These are phyloP conservation scores for Hestina assimilis DNA, from an alignment of 1,140 invertebrate genomes.

Conservation along the genomic window DNA sequence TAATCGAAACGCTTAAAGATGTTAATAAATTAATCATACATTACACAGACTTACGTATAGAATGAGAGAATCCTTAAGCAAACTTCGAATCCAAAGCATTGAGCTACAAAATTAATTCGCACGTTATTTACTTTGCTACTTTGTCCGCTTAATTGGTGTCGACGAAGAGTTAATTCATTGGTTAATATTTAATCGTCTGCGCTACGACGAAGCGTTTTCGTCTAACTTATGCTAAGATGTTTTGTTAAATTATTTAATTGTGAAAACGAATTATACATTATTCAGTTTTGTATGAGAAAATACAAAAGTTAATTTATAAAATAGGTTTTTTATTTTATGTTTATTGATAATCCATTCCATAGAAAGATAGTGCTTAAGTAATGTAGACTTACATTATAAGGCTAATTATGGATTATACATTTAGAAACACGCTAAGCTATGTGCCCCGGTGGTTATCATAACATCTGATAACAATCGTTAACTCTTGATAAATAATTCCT, in stretches of 20 bases:
- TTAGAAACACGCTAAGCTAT: too few species aligned
- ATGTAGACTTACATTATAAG: too few species aligned
- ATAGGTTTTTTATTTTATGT: too few species aligned
- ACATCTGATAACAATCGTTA: too few species aligned
- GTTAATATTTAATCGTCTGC: constrained; percentile 69
- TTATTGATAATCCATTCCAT: too few species aligned
- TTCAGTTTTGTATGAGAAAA: neutral
- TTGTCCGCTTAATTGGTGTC: constrained; percentile 72
- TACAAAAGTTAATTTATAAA: too few species aligned
- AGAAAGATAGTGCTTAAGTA: too few species aligned
- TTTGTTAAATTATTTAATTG: constrained; percentile 7
- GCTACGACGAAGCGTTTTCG: constrained; percentile 17
- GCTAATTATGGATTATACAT: too few species aligned
- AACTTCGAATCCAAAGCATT: constrained; percentile 37
- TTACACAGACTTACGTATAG: neutral
- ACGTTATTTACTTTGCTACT: constrained; percentile 68
- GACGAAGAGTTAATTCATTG: constrained; percentile 67
- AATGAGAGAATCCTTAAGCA: constrained; percentile 49
- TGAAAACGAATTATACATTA: neutral
- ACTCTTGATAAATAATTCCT: too few species aligned
- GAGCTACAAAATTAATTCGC: constrained; percentile 66
- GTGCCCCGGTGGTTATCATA: too few species aligned
- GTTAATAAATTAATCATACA: constrained; percentile 3
- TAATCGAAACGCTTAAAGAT: too few species aligned
- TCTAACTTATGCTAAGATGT: neutral